Percentiles rank a stretch among this genome's conserved stretches.
These are phyloP conservation scores for Cryptus viduatorius DNA, from an alignment of 2,888 invertebrate species.

Conservation along the genomic window DNA sequence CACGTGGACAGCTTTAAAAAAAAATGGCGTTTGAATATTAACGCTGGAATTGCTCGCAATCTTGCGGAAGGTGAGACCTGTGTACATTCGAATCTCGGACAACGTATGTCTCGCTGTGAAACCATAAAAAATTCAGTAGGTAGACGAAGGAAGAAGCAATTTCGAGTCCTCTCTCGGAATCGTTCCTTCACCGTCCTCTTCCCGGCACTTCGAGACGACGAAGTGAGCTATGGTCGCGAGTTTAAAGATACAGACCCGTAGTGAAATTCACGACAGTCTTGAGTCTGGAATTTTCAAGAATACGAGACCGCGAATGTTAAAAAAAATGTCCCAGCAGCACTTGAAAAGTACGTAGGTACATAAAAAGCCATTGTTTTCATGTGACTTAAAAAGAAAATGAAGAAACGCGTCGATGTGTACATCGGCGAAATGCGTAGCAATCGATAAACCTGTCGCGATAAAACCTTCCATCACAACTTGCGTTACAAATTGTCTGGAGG, in stretches of 20 bases:
- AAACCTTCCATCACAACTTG: neutral
- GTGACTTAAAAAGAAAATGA: too few relatives aligned
- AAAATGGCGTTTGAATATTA: conserved; percentile 37
- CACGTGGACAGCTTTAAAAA: neutral
- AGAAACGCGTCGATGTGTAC: too few relatives aligned
- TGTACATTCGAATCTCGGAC: conserved; percentile 44
- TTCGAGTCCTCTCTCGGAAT: conserved; percentile 9
- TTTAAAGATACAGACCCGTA: conserved; percentile 55
- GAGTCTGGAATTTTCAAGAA: too few relatives aligned
- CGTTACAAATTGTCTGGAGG: neutral
- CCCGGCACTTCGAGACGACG: conserved; percentile 40
- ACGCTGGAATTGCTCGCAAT: conserved; percentile 37
- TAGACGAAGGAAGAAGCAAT: conserved; percentile 39
- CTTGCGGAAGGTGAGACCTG: conserved; percentile 20
- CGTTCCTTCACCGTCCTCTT: conserved; percentile 9
- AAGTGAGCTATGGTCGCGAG: conserved; percentile 27
- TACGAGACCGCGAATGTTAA: too few relatives aligned
- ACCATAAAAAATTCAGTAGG: conserved; percentile 56
- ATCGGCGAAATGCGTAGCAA: neutral
- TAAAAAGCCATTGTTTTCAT: neutral
- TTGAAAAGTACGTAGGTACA: neutral
- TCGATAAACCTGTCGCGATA: neutral
- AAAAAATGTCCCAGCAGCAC: too few relatives aligned
- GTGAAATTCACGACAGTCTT: conserved; percentile 31
- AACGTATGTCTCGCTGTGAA: conserved; percentile 34